Percentiles rank a stretch among this genome's conserved stretches.
These are phyloP conservation scores for Dryas iulia DNA, from an alignment of 1,140 invertebrate genomes.

Conservation along the genomic window DNA sequence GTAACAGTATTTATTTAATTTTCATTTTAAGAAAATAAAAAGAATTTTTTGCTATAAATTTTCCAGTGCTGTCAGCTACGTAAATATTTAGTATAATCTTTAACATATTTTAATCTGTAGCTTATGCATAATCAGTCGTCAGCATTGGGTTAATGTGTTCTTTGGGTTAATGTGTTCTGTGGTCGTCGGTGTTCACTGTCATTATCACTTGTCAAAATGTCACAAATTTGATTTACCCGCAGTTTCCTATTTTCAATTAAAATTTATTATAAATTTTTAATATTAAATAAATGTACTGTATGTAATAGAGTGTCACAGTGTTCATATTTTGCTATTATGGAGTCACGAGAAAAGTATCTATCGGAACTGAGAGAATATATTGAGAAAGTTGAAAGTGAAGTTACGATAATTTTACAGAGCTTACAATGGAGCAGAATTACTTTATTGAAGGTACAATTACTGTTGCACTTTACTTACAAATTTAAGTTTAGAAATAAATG, in stretches of 20 bases:
- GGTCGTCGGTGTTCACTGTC: no score
- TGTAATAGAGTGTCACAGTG: neutral
- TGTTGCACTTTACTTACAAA: neutral
- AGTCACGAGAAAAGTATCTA: slow-evolving; percentile 46
- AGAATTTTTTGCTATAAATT: no score
- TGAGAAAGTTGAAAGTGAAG: slow-evolving; percentile 49
- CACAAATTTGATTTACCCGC: neutral
- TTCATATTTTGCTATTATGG: slow-evolving; percentile 31
- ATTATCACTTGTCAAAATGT: neutral
- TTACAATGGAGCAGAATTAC: slow-evolving; percentile 60
- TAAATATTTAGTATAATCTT: no score
- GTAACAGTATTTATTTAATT: no score
- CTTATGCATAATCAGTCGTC: no score
- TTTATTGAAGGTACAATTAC: slow-evolving; percentile 40
- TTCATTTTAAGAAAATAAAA: no score
- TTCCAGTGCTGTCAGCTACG: no score
- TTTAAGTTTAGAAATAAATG: no score
- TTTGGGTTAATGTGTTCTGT: no score
- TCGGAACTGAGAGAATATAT: slow-evolving; percentile 43
- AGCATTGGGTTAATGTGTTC: no score
- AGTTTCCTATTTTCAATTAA: neutral
- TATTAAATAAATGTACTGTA: neutral
- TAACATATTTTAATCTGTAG: no score
- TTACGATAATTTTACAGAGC: slow-evolving; percentile 61
- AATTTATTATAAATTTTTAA: neutral